Evolutionary conservation across 1,140 invertebrate genomes (phyloP).

Genomic region (Pseudomyrmex gracilis): DNA sequence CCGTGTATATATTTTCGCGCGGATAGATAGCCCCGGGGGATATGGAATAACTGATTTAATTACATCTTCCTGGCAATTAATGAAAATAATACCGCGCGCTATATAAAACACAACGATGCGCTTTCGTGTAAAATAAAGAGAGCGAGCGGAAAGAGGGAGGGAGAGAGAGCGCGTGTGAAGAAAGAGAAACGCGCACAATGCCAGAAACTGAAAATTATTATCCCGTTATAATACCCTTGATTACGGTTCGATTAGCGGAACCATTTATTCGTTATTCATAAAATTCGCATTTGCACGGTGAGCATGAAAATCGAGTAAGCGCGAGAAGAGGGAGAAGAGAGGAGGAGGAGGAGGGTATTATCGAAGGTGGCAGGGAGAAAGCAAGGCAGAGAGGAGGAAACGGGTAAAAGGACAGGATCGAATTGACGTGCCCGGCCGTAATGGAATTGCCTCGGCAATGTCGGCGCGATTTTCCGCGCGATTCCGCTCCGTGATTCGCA

Average conservation of each 20-base stretch:
- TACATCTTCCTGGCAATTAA: conserved; percentile 37
- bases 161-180: not conserved
- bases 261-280: conserved; percentile 64
- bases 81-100: conserved; percentile 38
- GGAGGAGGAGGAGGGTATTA: not conserved
- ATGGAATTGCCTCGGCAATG: conserved; percentile 67
- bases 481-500: conserved; percentile 68
- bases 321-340: not conserved
- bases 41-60: conserved; percentile 36
- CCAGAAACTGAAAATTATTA: conserved; percentile 43
- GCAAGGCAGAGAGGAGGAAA: conserved; percentile 34
- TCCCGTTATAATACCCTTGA: conserved; percentile 56
- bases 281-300: conserved; percentile 38
- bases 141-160: not conserved
- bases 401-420: conserved; percentile 48
- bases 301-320: conserved; percentile 14
- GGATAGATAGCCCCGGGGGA: conserved; percentile 30
- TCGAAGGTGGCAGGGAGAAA: not conserved
- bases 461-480: conserved; percentile 68
- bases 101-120: conserved; percentile 19
- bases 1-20: conserved; percentile 18
- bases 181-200: too few species aligned
- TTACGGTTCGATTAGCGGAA: conserved; percentile 63
- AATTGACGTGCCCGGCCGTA: conserved; percentile 65
- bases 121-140: conserved; percentile 8